phyloP scores from a whole-genome alignment of 2,113 vertebrate genomes.

The human region GRCh38 chr3:2262001-2262500 shows the following conservation, averaged over 20 bases:
- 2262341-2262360: conserved; percentile 72
- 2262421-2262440: neutral
- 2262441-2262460: neutral
- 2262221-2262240: conserved; percentile 40
- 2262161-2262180: conserved; percentile 20
- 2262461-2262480: neutral
- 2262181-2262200: neutral
- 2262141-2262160: neutral
- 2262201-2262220: neutral
- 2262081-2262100: conserved; percentile 26
- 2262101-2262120: neutral
- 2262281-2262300: conserved; percentile 63
- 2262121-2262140: neutral
- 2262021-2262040: neutral
- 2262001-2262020: neutral
- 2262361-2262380: conserved; percentile 61
- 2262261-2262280: neutral
- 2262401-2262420: neutral
- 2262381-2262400: conserved; percentile 57
- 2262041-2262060: neutral
- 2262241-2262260: conserved; percentile 73
- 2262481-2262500: neutral
- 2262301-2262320: neutral
- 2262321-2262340: conserved; percentile 64
- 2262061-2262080: neutral